Evolutionary conservation across 2,888 invertebrate species (phyloP).

Genomic region (Timandra comae): DNA sequence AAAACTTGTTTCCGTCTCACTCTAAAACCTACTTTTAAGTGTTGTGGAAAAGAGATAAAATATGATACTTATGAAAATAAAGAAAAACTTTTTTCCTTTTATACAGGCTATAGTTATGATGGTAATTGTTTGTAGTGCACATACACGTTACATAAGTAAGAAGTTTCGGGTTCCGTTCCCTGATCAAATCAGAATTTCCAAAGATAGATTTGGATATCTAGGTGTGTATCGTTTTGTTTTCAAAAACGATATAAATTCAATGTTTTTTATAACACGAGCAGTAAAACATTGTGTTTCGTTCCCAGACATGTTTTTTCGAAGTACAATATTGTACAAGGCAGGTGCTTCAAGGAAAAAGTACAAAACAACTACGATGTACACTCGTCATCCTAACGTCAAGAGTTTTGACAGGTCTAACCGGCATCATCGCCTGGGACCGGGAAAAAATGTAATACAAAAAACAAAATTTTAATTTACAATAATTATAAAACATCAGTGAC

Average conservation of each 20-base stretch:
- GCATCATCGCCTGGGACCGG: slow-evolving; percentile 56
- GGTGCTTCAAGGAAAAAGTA: slow-evolving; percentile 55
- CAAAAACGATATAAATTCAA: too few species aligned
- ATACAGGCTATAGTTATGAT: too few species aligned
- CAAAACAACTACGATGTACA: slow-evolving; percentile 54
- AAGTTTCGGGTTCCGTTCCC: too few species aligned
- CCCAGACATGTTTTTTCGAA: slow-evolving; percentile 31
- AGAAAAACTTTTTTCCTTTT: too few species aligned
- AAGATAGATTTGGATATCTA: too few species aligned
- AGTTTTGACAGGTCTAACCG: slow-evolving; percentile 73
- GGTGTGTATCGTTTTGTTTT: too few species aligned
- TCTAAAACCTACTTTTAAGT: slow-evolving; percentile 49
- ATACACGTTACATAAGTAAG: too few species aligned
- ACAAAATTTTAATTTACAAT: slow-evolving; percentile 25
- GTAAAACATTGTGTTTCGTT: too few species aligned
- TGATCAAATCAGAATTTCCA: too few species aligned
- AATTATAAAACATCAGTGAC: slow-evolving; percentile 24
- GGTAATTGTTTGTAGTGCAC: too few species aligned
- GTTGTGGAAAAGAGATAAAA: slow-evolving; percentile 33
- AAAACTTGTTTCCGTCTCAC: slow-evolving; percentile 46
- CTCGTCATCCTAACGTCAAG: slow-evolving; percentile 72
- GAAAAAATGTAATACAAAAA: slow-evolving; percentile 46
- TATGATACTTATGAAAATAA: too few species aligned
- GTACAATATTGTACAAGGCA: slow-evolving; percentile 61
- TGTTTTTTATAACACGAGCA: too few species aligned